These are phyloP conservation scores for Boleophthalmus pectinirostris DNA, from an alignment of 2,113 vertebrate species.

Conservation along the genomic window DNA sequence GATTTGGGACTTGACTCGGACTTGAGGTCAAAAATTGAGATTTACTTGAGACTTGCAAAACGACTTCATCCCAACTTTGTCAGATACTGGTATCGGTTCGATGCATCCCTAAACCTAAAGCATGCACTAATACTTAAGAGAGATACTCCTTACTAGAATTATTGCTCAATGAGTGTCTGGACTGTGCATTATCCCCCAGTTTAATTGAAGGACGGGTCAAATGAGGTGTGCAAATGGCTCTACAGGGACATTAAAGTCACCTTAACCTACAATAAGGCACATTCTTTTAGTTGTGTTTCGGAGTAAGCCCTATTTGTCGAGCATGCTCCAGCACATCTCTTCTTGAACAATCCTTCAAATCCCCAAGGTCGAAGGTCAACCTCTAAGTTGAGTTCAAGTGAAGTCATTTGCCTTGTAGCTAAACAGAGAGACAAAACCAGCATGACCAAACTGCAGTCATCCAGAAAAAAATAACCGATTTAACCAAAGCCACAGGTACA, in stretches of 20 bases:
- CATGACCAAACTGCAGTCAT: slow-evolving; percentile 34
- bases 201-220: background rate
- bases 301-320: slow-evolving; percentile 1
- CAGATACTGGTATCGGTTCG: no score
- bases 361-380: slow-evolving; percentile 42
- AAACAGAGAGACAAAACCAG: slow-evolving; percentile 29
- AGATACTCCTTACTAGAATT: background rate
- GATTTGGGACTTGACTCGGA: no score
- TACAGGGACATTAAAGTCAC: background rate
- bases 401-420: slow-evolving; percentile 42
- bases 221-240: background rate
- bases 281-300: background rate
- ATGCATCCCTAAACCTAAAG: no score
- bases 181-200: background rate
- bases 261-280: background rate
- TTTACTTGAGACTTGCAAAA: no score
- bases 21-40: no score
- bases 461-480: slow-evolving; percentile 46
- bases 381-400: slow-evolving; percentile 52
- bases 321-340: slow-evolving; percentile 28
- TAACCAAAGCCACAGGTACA: slow-evolving; percentile 22
- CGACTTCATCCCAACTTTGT: no score
- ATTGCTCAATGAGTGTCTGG: no score
- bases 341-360: slow-evolving; percentile 25
- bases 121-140: no score